Base-by-base conservation (phyloP, 1,140 invertebrate species). In the Eulimnadia texana region DNA sequence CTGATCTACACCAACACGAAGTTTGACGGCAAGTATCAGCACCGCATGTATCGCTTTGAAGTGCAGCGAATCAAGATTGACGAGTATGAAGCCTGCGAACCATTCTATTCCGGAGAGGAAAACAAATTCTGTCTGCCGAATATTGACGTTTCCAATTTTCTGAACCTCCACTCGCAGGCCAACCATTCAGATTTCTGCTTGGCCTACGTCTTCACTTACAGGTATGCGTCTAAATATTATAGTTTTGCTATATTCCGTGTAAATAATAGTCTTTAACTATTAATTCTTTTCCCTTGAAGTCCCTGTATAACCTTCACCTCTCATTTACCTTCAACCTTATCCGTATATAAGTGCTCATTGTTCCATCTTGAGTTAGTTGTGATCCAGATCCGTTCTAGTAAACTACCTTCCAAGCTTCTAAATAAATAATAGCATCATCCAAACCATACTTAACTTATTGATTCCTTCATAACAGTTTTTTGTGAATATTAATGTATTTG, bases 141-240 rank as follows among this genome's bases (percentile, higher is more conserved):
- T 72, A 96, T 99, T 67, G 96, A 99, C 73, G 96, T 98, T 52
- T 97, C 93, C 67, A 99, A 99, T 77, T 99, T 98, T 75, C 78
- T 99, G 49, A 99, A 99, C 77, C 79, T 98, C 22, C 95, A 99
- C 73, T 98, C 95, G 9, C 78, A 98, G 54, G 85, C 88, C 25
- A 94, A 98, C 77, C 96, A 99, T 72, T 89, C 96, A 68, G 89
- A 91, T 70, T 99, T 98, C 76, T 99, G 97, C 73, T 79, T 99
- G 50, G 94, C 96, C 10, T 99, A 99, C 72, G 91, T 98, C 27
- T 98, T 99, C 74, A 99, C 97, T 0, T 98, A 98, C 73, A 82
- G 81, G 61, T 62, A 59, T 27, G 9, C 6, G 56, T 3, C 0
- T 24, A n/a, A 23, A 11, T 22, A 22, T 10, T 51, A 47, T 25